Percentiles rank a stretch among this genome's conserved stretches.
Evolutionary conservation across 2,113 vertebrate genomes (phyloP).

Genomic region (Ramphastos sulfuratus): DNA sequence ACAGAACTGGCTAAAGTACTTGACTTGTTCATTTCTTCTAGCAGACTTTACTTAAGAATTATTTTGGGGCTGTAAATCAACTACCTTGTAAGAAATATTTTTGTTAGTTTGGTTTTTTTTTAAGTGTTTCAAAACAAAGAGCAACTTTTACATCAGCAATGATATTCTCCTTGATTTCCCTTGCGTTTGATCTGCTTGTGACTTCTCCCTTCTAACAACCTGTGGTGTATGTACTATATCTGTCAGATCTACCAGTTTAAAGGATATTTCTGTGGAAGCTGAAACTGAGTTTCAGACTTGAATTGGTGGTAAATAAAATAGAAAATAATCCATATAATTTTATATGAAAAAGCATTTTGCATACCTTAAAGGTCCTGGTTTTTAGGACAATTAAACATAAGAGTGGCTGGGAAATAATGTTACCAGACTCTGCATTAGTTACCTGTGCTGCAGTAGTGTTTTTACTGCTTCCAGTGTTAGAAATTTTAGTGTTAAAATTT

Average conservation of each 20-base stretch:
- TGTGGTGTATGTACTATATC: neutral
- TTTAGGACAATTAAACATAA: neutral
- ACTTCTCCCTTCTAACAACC: neutral
- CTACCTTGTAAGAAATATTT: slow-evolving; percentile 47
- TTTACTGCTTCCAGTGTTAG: neutral
- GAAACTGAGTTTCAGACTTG: neutral
- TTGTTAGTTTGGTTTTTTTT: slow-evolving; percentile 26
- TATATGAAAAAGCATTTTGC: neutral
- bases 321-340: neutral
- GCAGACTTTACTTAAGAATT: slow-evolving; percentile 45
- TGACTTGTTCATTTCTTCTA: slow-evolving; percentile 42
- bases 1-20: slow-evolving; percentile 52
- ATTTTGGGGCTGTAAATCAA: slow-evolving; percentile 27
- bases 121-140: slow-evolving; percentile 43
- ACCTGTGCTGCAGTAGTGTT: neutral
- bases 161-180: neutral
- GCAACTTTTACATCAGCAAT: neutral
- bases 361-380: neutral
- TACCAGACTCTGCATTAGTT: neutral
- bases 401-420: fast-evolving
- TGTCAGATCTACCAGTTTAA: neutral
- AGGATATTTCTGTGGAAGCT: neutral
- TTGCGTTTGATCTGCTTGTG: neutral
- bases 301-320: neutral
- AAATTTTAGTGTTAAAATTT: neutral